Evolutionary conservation across 53 echinoderm and acorn worm species (phyloP).

Genomic region (Holothuria scabra): DNA sequence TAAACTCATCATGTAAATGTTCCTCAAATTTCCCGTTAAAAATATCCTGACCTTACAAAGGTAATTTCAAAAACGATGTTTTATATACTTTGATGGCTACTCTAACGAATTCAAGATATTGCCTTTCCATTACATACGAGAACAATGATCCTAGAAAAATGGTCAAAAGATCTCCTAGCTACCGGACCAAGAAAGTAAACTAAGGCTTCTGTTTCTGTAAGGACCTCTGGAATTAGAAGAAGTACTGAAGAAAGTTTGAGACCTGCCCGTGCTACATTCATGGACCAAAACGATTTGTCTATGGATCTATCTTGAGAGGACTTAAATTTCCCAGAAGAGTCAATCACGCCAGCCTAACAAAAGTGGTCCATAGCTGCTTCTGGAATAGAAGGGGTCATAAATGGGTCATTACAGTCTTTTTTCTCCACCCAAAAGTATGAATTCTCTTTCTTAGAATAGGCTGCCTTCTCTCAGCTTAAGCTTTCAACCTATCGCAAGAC

Average conservation of each 20-base stretch:
- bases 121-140: no score
- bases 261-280: not conserved
- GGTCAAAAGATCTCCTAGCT: not conserved
- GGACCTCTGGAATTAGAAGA: not conserved
- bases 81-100: no score
- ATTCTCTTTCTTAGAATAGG: no score
- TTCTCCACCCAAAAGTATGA: not conserved
- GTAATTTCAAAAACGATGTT: no score
- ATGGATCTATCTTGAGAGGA: not conserved
- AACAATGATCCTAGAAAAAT: not conserved
- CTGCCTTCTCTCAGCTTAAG: no score
- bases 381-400: not conserved
- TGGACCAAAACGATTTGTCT: not conserved
- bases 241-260: constrained; percentile 12
- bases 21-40: constrained; percentile 6
- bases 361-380: not conserved
- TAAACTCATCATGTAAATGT: not conserved
- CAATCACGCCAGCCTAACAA: not conserved
- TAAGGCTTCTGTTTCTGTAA: constrained; percentile 1
- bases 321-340: not conserved
- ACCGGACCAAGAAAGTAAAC: not conserved
- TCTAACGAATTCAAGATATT: no score
- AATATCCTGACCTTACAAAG: not conserved
- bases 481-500: no score
- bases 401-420: not conserved